Conservation (phyloP, 2,113 vertebrate species). For the Pteronura brasiliensis region DNA sequence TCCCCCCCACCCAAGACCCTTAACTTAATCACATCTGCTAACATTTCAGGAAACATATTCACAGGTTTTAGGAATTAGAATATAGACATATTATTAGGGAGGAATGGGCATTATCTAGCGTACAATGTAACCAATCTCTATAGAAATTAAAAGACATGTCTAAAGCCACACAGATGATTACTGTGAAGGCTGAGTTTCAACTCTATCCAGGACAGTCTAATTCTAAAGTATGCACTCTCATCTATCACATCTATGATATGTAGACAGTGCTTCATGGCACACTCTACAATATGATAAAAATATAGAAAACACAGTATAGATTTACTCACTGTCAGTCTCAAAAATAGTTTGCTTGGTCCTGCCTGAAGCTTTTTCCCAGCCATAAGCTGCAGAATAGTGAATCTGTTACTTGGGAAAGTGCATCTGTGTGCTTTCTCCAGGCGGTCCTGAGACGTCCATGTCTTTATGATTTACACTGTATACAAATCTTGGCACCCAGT, state of each 20-base stretch:
- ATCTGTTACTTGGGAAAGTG: neutral
- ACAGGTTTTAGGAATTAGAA: neutral
- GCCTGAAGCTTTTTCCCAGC: neutral
- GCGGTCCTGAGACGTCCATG: neutral
- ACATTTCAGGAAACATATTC: neutral
- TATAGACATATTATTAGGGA: neutral
- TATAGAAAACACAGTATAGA: neutral
- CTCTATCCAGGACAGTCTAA: neutral
- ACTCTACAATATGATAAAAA: neutral
- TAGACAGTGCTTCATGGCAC: neutral
- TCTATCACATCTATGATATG: neutral
- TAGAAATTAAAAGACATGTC: neutral
- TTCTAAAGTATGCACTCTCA: neutral
- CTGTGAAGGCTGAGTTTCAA: neutral
- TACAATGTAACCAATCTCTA: neutral
- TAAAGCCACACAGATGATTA: neutral
- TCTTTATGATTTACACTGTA: constrained; percentile 47
- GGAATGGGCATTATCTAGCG: rapidly evolving
- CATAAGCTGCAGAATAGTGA: neutral
- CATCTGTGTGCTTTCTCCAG: neutral
- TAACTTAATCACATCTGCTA: neutral
- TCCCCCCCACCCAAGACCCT: neutral
- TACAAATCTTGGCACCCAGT: constrained; percentile 29
- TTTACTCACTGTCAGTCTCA: neutral
- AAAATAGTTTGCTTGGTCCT: neutral